These are phyloP conservation scores for Yponomeuta cagnagella DNA, from an alignment of 2,888 invertebrate species.

Conservation along the genomic window DNA sequence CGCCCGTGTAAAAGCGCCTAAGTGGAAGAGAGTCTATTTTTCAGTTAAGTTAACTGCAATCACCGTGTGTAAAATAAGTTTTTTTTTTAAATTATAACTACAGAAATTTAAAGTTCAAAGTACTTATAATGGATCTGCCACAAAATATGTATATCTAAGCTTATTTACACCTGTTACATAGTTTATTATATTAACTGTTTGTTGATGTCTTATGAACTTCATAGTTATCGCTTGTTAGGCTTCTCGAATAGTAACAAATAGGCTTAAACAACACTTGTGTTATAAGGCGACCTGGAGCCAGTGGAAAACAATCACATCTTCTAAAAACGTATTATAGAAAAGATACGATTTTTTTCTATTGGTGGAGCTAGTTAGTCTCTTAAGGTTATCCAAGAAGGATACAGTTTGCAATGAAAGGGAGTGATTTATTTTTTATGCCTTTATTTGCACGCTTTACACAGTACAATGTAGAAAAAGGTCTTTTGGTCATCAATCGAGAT, in stretches of 20 bases:
- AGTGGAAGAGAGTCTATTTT: no score
- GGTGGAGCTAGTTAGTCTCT: no score
- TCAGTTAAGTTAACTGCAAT: no score
- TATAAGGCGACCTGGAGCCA: neutral
- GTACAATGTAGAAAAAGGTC: neutral
- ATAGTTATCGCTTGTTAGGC: neutral
- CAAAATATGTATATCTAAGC: neutral
- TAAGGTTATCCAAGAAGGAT: neutral
- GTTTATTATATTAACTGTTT: neutral
- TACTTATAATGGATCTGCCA: conserved; percentile 6
- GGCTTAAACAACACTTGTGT: neutral
- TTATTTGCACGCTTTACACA: neutral
- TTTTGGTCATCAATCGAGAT: neutral
- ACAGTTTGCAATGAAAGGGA: neutral
- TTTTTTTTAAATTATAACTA: neutral
- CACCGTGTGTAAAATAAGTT: no score
- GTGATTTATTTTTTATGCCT: neutral
- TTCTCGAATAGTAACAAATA: neutral
- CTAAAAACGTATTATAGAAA: no score
- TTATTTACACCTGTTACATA: neutral
- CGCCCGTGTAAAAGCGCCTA: no score
- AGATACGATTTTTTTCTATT: no score
- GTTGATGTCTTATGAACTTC: neutral
- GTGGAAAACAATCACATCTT: no score
- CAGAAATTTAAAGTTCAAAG: neutral